Percentiles rank a stretch among this genome's conserved stretches.
These are phyloP conservation scores for Barnardius zonarius DNA, from an alignment of 2,113 vertebrate genomes.

Conservation along the genomic window DNA sequence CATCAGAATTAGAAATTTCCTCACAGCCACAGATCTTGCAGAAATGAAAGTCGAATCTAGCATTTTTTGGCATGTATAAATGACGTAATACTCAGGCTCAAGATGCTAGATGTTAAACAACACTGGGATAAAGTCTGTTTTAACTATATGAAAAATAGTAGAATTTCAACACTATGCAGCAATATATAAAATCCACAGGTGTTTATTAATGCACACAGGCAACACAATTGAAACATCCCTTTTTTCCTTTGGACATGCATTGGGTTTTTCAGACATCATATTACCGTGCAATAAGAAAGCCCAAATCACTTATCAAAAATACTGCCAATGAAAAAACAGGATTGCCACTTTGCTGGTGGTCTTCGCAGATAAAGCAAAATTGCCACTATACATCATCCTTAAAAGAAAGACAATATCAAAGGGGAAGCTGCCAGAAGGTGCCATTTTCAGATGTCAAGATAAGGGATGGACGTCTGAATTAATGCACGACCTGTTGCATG, in stretches of 20 bases:
- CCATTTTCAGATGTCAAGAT: constrained; percentile 68
- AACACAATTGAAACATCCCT: background rate
- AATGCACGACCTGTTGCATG: constrained; percentile 65
- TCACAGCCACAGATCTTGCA: background rate
- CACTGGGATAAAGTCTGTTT: background rate
- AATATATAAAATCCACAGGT: background rate
- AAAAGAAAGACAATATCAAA: constrained; percentile 55
- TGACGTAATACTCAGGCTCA: background rate
- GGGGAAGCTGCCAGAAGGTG: constrained; percentile 60
- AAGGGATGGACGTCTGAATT: constrained; percentile 56
- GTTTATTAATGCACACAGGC: background rate
- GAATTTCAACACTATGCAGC: background rate
- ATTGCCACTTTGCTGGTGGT: constrained; percentile 62
- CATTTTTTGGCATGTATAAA: background rate
- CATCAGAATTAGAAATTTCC: background rate
- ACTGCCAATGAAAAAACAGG: constrained; percentile 12
- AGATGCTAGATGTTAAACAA: background rate
- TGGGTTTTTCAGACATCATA: constrained; percentile 1
- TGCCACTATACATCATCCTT: constrained; percentile 61
- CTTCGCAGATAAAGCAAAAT: constrained; percentile 61
- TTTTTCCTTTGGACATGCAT: background rate
- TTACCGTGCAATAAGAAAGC: constrained; percentile 4
- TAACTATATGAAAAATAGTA: background rate
- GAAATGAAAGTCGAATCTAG: background rate
- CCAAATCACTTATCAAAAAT: constrained; percentile 46